Percentiles rank a stretch among this genome's conserved stretches.
These are phyloP conservation scores for Busseola fusca DNA, from an alignment of 2,888 invertebrate genomes.

Conservation along the genomic window DNA sequence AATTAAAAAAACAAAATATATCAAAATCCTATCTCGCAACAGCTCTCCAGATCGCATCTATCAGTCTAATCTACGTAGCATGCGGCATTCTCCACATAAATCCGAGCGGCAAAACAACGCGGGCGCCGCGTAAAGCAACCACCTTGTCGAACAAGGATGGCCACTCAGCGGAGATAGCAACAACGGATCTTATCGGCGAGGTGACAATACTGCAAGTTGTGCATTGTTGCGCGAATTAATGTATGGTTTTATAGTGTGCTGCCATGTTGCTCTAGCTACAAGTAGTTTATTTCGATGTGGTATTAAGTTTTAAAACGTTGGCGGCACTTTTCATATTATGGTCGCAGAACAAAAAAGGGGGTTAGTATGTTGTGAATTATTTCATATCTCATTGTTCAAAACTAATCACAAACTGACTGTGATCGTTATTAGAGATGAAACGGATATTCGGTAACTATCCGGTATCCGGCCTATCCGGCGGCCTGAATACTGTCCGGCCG, in stretches of 20 bases:
- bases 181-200: constrained; percentile 66
- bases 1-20: constrained; percentile 13
- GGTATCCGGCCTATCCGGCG: too few species aligned
- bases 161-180: constrained; percentile 63
- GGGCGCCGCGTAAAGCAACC: constrained; percentile 71
- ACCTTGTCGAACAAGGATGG: constrained; percentile 65
- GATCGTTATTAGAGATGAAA: too few species aligned
- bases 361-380: too few species aligned
- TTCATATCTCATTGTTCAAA: too few species aligned
- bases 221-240: constrained; percentile 53
- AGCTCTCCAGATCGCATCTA: constrained; percentile 63
- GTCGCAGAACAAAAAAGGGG: too few species aligned
- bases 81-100: constrained; percentile 67
- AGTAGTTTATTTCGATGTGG: too few species aligned
- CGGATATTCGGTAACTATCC: too few species aligned
- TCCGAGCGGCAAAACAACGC: constrained; percentile 56
- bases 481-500: too few species aligned
- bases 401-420: too few species aligned
- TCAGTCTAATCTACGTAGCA: constrained; percentile 70
- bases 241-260: constrained; percentile 22
- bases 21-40: constrained; percentile 45
- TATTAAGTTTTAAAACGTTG: too few species aligned
- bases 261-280: not conserved
- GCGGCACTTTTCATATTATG: too few species aligned
- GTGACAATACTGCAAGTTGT: constrained; percentile 70